Evolutionary conservation across 35 echinoderm and acorn worm species (phyloP), one percentile per base, ranked within the genome.

Genomic region (Acanthaster planci): DNA sequence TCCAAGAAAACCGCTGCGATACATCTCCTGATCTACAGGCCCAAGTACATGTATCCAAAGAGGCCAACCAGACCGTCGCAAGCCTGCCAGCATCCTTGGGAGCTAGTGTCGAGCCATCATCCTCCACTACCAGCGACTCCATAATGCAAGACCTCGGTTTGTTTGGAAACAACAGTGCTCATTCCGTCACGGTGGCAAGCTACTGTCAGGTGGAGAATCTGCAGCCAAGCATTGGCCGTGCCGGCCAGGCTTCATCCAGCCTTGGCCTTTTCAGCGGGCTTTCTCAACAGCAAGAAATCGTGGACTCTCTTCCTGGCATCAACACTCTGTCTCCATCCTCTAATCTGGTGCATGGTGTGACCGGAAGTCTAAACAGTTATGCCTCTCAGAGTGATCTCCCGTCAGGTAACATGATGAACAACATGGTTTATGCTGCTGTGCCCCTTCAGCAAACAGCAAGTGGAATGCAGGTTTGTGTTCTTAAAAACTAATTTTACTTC

Each of bases 391-490:
- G 42, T 26, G 10, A 26, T 72, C 10, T 26, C 34, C 64, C 34
- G 22, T 30, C 64, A 2, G 15, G 26, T 27, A 72, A 72, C 23
- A 31, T 31, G 26, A 34, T 34, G 26, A 34, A 34, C 64, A 72
- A 72, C 64, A 29, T 72, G 64, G 64, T 72, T 29, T 72, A 72
- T 4, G 64, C 64, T 72, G 64, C 64, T 72, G 64, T 72, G 14
- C 64, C 64, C 14, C 15, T 72, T 26, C 64, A 72, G 30, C 64
- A 72, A 72, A 36, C 64, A 26, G 64, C 64, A 26, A 72, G 26
- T 72, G 64, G 64, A 72, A 72, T 72, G 64, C 64, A 72, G 64
- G 64, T 72, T n/a, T 14, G 23, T 35, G 14, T 72, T 72, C 64
- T 72, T 19, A 23, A 12, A 26, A 72, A 34, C 64, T 31, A 26